These are phyloP conservation scores for Heteromurus nitidus DNA, from an alignment of 2,888 invertebrate species.

Conservation along the genomic window DNA sequence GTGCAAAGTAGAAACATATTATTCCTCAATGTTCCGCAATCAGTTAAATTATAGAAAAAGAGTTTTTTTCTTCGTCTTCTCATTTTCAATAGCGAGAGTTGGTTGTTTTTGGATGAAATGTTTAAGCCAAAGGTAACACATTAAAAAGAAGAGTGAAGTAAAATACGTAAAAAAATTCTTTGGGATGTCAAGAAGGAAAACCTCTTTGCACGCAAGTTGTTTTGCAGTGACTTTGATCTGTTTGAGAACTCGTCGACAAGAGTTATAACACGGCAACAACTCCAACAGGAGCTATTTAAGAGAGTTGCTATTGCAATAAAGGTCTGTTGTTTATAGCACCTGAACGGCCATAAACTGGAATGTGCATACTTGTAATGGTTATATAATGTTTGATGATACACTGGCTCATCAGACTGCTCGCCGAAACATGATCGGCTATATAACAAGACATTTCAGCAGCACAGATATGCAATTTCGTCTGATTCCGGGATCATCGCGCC, in stretches of 20 bases:
- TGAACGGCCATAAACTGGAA: slow-evolving; percentile 62
- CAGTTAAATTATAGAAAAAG: not conserved
- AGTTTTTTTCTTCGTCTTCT: not conserved
- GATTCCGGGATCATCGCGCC: slow-evolving; percentile 62
- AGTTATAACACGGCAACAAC: slow-evolving; percentile 26
- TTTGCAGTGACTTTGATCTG: slow-evolving; percentile 42
- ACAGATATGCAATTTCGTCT: slow-evolving; percentile 35
- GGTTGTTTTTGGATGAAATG: too few relatives aligned
- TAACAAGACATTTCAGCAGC: slow-evolving; percentile 3
- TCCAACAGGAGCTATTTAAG: slow-evolving; percentile 52
- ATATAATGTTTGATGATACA: slow-evolving; percentile 38
- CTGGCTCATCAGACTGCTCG: slow-evolving; percentile 11
- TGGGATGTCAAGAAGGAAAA: slow-evolving; percentile 59
- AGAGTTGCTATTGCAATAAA: slow-evolving; percentile 42
- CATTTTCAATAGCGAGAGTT: too few relatives aligned
- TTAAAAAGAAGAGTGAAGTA: slow-evolving; percentile 2
- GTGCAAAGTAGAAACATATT: not conserved
- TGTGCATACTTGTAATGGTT: slow-evolving; percentile 46
- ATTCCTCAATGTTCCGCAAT: not conserved
- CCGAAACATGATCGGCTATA: slow-evolving; percentile 35
- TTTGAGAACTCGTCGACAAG: slow-evolving; percentile 40
- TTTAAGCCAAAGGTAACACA: not conserved
- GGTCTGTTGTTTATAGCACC: slow-evolving; percentile 53
- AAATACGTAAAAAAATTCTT: slow-evolving; percentile 37
- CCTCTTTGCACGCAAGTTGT: slow-evolving; percentile 62